phyloP scores from a whole-genome alignment of 1,140 invertebrate genomes.

The Saxidomus purpurata region DNA sequence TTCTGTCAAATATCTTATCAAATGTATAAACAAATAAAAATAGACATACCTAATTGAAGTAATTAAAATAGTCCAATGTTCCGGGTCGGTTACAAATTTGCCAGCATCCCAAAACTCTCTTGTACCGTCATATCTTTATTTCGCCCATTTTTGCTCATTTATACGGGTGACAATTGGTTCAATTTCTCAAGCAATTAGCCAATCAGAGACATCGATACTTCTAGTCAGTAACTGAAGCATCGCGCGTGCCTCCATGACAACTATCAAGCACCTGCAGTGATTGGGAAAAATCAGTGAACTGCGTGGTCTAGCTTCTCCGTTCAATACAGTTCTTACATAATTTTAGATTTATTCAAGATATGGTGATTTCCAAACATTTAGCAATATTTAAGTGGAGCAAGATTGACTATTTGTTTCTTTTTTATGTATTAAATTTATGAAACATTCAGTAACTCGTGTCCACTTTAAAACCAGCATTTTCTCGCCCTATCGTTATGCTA shows the following conservation, averaged over 20 bases:
- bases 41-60: constrained; percentile 32
- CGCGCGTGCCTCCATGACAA: constrained; percentile 59
- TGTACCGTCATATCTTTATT: constrained; percentile 35
- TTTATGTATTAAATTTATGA: no score
- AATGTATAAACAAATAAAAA: constrained; percentile 36
- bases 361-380: no score
- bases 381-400: no score
- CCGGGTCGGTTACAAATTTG: constrained; percentile 5
- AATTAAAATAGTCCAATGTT: constrained; percentile 35
- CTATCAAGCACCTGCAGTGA: constrained; percentile 58
- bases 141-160: constrained; percentile 59
- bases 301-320: neutral
- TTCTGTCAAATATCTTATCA: no score
- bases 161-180: constrained; percentile 66
- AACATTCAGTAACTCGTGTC: no score
- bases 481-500: no score
- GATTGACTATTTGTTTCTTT: no score
- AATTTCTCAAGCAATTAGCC: constrained; percentile 50
- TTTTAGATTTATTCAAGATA: neutral
- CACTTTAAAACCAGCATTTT: no score
- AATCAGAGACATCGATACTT: constrained; percentile 62
- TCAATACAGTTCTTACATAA: constrained; percentile 25
- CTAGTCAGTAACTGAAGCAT: constrained; percentile 27
- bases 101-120: constrained; percentile 32
- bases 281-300: constrained; percentile 18